phyloP scores from a whole-genome alignment of 2,797 vertebrate species.

The Galagoides demidoff region DNA sequence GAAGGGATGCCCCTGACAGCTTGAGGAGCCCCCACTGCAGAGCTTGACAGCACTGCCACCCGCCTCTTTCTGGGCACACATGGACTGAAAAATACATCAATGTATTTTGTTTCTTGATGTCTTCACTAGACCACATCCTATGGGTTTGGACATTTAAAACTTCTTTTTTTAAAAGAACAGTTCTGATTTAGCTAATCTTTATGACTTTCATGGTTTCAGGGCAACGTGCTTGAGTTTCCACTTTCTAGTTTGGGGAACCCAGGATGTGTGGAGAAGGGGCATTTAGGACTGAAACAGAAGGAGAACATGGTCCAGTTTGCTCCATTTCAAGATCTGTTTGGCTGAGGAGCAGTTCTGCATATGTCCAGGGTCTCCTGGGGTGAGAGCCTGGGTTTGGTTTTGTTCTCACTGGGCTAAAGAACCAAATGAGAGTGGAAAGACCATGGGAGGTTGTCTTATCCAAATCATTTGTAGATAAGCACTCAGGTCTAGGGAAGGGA shows the following conservation, averaged over 20 bases:
- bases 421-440: background rate
- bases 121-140: background rate
- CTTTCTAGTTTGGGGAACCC: background rate
- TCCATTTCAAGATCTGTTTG: background rate
- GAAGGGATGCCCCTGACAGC: background rate
- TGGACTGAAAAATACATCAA: background rate
- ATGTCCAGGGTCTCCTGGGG: background rate
- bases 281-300: background rate
- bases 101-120: background rate
- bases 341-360: background rate
- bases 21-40: background rate
- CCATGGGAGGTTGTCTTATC: background rate
- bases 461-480: background rate
- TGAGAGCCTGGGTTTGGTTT: background rate
- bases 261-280: background rate
- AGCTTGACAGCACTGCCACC: rapidly evolving
- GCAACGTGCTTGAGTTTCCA: background rate
- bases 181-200: background rate
- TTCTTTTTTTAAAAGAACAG: background rate
- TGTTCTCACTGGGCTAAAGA: background rate
- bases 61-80: background rate
- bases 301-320: no score
- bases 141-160: background rate
- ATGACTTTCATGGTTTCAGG: background rate
- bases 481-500: background rate